Evolutionary conservation across 2,797 vertebrate species (phyloP), one percentile per base, ranked within the genome.

Genomic region (Bradypodion ventrale): DNA sequence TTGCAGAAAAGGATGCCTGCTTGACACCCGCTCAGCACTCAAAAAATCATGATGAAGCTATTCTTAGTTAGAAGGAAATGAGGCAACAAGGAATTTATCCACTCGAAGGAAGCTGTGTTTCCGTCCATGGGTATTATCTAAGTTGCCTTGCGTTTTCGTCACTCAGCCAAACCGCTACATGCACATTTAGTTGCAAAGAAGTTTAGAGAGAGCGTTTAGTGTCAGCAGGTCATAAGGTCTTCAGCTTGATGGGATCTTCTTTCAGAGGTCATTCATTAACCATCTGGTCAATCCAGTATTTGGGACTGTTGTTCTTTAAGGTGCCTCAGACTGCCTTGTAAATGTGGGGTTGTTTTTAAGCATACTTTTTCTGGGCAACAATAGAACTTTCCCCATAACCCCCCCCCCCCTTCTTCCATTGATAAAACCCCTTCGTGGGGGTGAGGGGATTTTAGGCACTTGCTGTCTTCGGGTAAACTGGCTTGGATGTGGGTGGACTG

Each of bases 51-150:
- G 72, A 52, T 89, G 85, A 80, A 87, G 92, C 87, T 91, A 88
- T 92, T 92, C 91, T 93, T 80, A 87, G 90, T 78, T 78, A 93
- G 89, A 88, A 91, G 94, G 94, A 94, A 94, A 91, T 93, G 91
- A 91, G 90, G 93, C 92, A 94, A 92, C 19, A n/a, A 92, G 88
- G 83, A 90, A 85, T 91, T 90, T 87, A 90, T 90, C 88, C 91
- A 62, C 59, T 89, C 85, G 91, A 85, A 92, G 93, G 93, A 94
- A 93, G 92, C 85, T 90, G 92, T 88, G 80, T 94, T 94, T 94
- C 94, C 84, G 83, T 83, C 42, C 3, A 84, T 3, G 91, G 87
- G 69, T 0, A 3, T 91, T 91, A 82, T 88, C 90, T 88, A 25
- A 88, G 80, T 74, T 82, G 78, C 72, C 86, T 91, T 84, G 37